These are phyloP conservation scores for Eospalax fontanierii DNA, from an alignment of 2,797 vertebrate genomes.

Conservation along the genomic window DNA sequence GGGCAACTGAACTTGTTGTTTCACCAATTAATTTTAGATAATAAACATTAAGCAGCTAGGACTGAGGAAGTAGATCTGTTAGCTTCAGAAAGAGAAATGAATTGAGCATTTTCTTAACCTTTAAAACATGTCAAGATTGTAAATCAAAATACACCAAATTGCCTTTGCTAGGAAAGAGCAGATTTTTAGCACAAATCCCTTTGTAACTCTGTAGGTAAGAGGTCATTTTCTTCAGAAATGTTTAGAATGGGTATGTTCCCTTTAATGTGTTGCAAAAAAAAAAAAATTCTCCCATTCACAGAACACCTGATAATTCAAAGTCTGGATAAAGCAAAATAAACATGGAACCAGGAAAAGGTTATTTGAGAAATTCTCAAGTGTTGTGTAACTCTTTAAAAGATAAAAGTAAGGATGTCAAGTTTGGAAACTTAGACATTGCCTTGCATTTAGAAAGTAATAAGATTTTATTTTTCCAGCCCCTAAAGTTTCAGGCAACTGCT, in stretches of 20 bases:
- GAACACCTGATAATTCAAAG: slow-evolving; percentile 68
- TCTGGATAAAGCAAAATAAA: slow-evolving; percentile 77
- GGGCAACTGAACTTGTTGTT: neutral
- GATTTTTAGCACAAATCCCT: slow-evolving; percentile 73
- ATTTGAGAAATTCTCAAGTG: slow-evolving; percentile 71
- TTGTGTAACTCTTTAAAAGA: slow-evolving; percentile 54
- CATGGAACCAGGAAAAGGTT: slow-evolving; percentile 70
- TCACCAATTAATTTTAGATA: slow-evolving; percentile 20
- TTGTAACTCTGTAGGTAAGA: slow-evolving; percentile 73
- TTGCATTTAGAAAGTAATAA: slow-evolving; percentile 17
- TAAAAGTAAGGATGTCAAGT: slow-evolving; percentile 33
- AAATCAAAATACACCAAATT: slow-evolving; percentile 81
- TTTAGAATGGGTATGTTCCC: slow-evolving; percentile 69
- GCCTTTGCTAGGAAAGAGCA: slow-evolving; percentile 73
- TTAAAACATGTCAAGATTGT: slow-evolving; percentile 78
- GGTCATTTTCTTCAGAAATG: slow-evolving; percentile 79
- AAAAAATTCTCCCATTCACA: slow-evolving; percentile 47
- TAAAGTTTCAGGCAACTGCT: slow-evolving; percentile 37
- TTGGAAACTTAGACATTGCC: slow-evolving; percentile 34
- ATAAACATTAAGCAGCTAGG: slow-evolving; percentile 35
- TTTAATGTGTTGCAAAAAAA: slow-evolving; percentile 64
- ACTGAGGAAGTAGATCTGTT: slow-evolving; percentile 37
- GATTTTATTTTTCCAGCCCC: neutral
- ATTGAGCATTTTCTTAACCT: slow-evolving; percentile 75
- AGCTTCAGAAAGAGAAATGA: slow-evolving; percentile 69